Evolutionary conservation across 2,797 vertebrate species (phyloP).

Genomic region (Cryptoblepharus egeriae): DNA sequence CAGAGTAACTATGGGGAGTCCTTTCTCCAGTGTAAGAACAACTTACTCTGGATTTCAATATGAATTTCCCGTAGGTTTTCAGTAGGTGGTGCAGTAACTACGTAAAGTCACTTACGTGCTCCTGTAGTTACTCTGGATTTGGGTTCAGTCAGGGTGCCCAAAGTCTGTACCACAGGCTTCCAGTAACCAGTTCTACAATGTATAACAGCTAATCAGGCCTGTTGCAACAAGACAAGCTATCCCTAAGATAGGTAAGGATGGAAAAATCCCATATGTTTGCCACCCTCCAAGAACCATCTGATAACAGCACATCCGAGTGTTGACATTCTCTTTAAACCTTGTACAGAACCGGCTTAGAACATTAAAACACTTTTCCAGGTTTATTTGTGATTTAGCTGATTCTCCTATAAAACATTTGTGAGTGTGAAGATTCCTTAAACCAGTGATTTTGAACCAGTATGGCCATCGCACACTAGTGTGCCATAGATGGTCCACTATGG

Average conservation of each 20-base stretch:
- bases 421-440: neutral
- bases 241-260: neutral
- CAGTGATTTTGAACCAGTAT: no score
- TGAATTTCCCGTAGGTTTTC: no score
- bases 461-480: no score
- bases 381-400: neutral
- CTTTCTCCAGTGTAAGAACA: no score
- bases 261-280: neutral
- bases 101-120: no score
- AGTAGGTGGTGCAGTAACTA: no score
- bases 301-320: no score
- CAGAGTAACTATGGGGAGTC: no score
- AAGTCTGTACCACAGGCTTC: neutral
- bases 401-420: neutral
- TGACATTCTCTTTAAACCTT: neutral
- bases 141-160: no score
- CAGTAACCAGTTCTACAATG: neutral
- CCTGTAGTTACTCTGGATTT: no score
- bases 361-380: neutral
- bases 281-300: neutral
- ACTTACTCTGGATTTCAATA: no score
- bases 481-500: no score
- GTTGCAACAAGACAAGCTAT: neutral
- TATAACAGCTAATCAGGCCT: neutral
- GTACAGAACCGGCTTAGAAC: neutral